Evolutionary conservation across 64 coral and sea anemone species (phyloP).

Genomic region (Trachythela sp.): DNA sequence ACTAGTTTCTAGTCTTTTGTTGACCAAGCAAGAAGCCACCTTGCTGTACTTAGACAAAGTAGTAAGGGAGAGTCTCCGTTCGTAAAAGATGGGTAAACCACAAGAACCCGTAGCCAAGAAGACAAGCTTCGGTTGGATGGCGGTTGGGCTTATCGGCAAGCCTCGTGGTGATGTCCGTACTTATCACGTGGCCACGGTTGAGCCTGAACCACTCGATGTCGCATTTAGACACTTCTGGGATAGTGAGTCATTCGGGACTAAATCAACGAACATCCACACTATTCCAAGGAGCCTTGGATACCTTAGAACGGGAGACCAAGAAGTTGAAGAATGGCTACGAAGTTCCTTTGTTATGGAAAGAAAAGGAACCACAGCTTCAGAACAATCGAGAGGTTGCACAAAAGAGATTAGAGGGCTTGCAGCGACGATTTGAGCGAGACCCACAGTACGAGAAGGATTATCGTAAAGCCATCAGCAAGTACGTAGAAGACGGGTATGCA

Average conservation of each 20-base stretch:
- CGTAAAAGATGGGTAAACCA: not conserved
- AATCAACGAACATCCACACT: not conserved
- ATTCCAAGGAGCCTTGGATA: not conserved
- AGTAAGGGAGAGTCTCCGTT: not conserved
- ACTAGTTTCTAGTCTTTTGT: not conserved
- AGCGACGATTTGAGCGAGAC: not conserved
- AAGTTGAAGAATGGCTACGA: not conserved
- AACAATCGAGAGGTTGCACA: not conserved
- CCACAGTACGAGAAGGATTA: not conserved
- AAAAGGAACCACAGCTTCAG: not conserved
- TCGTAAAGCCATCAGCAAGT: not conserved
- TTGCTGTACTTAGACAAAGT: not conserved
- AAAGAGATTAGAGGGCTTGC: not conserved
- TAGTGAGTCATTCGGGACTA: not conserved
- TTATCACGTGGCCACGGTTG: not conserved
- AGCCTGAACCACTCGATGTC: not conserved
- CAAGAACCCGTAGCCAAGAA: not conserved
- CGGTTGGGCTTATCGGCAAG: not conserved
- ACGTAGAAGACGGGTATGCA: not conserved
- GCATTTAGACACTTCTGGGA: not conserved
- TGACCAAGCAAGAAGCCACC: too few relatives aligned
- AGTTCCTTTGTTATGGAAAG: constrained; percentile 12
- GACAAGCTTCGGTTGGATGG: too few relatives aligned
- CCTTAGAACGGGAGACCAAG: not conserved
- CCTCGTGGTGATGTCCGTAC: not conserved